Base-by-base conservation (phyloP, 2,113 vertebrate species). In the Pyrgilauda ruficollis region DNA sequence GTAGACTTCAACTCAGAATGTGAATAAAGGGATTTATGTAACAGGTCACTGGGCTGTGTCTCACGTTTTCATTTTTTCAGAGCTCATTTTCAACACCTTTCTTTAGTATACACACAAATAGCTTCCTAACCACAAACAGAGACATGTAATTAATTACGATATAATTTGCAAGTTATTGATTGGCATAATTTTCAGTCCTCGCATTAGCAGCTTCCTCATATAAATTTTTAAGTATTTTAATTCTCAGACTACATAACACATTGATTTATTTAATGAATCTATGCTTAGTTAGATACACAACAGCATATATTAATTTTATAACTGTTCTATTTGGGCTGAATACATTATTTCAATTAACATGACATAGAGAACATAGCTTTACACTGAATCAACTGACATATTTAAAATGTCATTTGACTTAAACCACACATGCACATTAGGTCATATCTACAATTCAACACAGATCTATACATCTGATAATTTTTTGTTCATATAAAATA, bases 91-190 rank as follows among this genome's bases (percentile, higher is more conserved):
- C n/a, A 67, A 46, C 15, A 58, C 3, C 3, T 66, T 92, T 81
- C 47, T 82, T 78, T 67, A 75, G 50, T 46, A 39, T 33, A 56
- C 37, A 59, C 13, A 76, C 49, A 82, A 93, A 86, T 47, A 37
- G 2, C 50, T 90, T 46, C 49, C 50, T 83, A 91, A 95, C 33
- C 63, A 59, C 56, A 89, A 66, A 72, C 44, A 84, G n/a, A 90
- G 35, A 76, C 3, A 8, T 55, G 24, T 74, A 93, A 96, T 96
- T 94, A 96, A 92, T 94, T 92, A 39, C 8, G 15, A 39, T 89
- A 74, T 63, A 90, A 96, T 95, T 87, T 92, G 24, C 64, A 87
- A 79, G 43, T 73, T 94, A 91, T 78, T 92, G 80, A 95, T 90
- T 89, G 43, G 17, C 41, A 68, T 90, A 8, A 76, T 87, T 84